phyloP scores from a whole-genome alignment of 2,113 vertebrate genomes.

The rat (Rattus norvegicus) region GRCr8 NC_086022.1:58373501-58374000 shows the following conservation, averaged over 20 bases:
- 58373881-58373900: constrained; percentile 25
- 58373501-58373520: not conserved
- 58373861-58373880: constrained; percentile 3
- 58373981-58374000: not conserved
- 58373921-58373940: not conserved
- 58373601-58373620: not conserved
- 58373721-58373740: constrained; percentile 40
- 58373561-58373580: not conserved
- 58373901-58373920: not conserved
- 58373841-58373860: not conserved
- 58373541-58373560: constrained; percentile 15
- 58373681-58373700: not conserved
- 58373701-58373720: not conserved
- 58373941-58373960: not conserved
- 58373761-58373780: not conserved
- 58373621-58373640: not conserved
- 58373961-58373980: not conserved
- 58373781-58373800: constrained; percentile 27
- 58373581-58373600: not conserved
- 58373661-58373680: not conserved
- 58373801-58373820: constrained; percentile 7
- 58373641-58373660: not conserved
- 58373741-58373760: constrained; percentile 48
- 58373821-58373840: constrained; percentile 10
- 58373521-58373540: not conserved